These are phyloP conservation scores for Pangasianodon hypophthalmus DNA, from an alignment of 2,113 vertebrate species.

Conservation along the genomic window DNA sequence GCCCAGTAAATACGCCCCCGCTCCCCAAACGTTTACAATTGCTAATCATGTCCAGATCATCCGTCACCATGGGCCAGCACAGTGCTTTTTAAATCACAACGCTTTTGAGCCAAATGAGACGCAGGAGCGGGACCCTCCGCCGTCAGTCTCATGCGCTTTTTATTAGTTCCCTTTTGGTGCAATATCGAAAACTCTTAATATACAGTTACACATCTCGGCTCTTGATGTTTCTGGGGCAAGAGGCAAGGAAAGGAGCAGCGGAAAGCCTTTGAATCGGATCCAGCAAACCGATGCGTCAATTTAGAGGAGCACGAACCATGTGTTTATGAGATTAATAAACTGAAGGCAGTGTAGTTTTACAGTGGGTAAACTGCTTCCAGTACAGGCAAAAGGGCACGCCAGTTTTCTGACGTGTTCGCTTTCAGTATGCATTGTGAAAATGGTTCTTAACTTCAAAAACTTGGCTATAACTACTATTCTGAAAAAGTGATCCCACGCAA, in stretches of 20 bases:
- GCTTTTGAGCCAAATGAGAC: conserved; percentile 72
- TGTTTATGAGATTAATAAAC: conserved; percentile 68
- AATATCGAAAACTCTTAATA: conserved; percentile 72
- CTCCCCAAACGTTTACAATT: conserved; percentile 66
- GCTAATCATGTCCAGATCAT: conserved; percentile 78
- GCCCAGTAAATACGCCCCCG: conserved; percentile 32
- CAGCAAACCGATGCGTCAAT: conserved; percentile 64
- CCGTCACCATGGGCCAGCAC: conserved; percentile 62
- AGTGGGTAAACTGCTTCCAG: conserved; percentile 33
- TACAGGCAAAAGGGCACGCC: conserved; percentile 17
- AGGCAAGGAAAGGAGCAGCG: conserved; percentile 60
- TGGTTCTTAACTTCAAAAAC: conserved; percentile 16
- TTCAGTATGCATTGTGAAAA: conserved; percentile 4
- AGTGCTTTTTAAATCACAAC: conserved; percentile 76
- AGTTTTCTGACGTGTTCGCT: not conserved
- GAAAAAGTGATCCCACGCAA: not conserved
- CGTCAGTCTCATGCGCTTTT: conserved; percentile 72
- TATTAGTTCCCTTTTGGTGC: conserved; percentile 74
- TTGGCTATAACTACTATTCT: conserved; percentile 13
- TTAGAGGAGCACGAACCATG: conserved; percentile 64
- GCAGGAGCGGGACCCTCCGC: conserved; percentile 66
- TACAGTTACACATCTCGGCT: conserved; percentile 73
- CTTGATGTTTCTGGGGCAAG: conserved; percentile 62
- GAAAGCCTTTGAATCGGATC: conserved; percentile 62
- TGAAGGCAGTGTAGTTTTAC: conserved; percentile 50